Percentiles rank a stretch among this genome's conserved stretches.
Evolutionary conservation across 1,140 invertebrate genomes (phyloP).

Genomic region (Branchinecta lynchi): DNA sequence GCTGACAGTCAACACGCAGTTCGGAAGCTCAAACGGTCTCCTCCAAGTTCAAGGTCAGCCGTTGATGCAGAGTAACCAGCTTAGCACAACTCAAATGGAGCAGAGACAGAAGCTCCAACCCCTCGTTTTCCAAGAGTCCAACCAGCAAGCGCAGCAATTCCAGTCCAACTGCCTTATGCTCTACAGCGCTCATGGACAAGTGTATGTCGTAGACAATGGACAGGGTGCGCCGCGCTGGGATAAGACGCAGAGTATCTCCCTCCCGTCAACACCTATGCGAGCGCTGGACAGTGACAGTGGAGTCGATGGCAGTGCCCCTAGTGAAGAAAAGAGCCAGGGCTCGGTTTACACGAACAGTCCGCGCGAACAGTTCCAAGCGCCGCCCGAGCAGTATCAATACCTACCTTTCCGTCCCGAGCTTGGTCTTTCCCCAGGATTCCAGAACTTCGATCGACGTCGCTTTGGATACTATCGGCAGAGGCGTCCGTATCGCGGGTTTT

Average conservation of each 20-base stretch:
- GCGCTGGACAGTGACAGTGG: not conserved
- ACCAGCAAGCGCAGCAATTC: not conserved
- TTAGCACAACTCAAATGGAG: not conserved
- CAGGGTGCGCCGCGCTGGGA: not conserved
- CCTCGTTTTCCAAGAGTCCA: not conserved
- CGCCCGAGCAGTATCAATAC: not conserved
- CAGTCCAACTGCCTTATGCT: not conserved
- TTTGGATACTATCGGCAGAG: not conserved
- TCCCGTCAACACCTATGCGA: not conserved
- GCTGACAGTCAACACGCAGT: conserved; percentile 2
- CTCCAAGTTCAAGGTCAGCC: not conserved
- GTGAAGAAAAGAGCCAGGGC: not conserved
- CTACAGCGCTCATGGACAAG: not conserved
- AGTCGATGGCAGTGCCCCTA: not conserved
- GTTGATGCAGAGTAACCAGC: not conserved
- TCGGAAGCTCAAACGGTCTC: not conserved
- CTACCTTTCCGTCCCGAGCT: not conserved
- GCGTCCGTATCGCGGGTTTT: not conserved
- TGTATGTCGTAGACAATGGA: not conserved
- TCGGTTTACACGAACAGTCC: not conserved
- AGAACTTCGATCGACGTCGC: not conserved
- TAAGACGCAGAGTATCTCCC: not conserved
- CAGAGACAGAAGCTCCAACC: conserved; percentile 3
- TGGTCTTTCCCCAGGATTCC: not conserved
- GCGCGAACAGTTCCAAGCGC: not conserved